These are phyloP conservation scores for Epizoanthus scotinus DNA, from an alignment of 92 coral and sea anemone genomes.

Conservation along the genomic window DNA sequence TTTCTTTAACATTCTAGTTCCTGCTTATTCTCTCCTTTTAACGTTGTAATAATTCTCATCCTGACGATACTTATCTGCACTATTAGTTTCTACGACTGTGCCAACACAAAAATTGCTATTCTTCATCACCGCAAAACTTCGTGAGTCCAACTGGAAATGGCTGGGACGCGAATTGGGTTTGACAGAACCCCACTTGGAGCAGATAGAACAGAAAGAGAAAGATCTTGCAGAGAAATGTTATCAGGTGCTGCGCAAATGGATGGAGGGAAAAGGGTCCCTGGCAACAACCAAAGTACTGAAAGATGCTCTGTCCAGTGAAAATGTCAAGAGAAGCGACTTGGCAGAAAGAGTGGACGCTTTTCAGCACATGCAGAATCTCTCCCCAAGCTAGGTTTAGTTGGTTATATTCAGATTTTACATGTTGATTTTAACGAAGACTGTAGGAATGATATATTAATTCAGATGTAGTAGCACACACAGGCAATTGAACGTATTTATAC, in stretches of 20 bases:
- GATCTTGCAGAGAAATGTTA: slow-evolving; percentile 44
- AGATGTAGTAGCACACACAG: no score
- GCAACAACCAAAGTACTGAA: slow-evolving; percentile 40
- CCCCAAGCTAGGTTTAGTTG: no score
- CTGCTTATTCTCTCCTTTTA: neutral
- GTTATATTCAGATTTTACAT: no score
- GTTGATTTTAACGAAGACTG: no score
- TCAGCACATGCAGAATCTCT: neutral
- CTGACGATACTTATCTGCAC: neutral
- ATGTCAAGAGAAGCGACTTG: slow-evolving; percentile 36
- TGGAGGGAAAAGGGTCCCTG: slow-evolving; percentile 5
- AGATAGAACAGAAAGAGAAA: slow-evolving; percentile 36
- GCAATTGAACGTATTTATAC: no score
- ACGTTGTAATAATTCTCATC: neutral
- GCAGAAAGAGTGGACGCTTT: slow-evolving; percentile 22
- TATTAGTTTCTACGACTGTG: neutral
- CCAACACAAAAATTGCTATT: slow-evolving; percentile 2
- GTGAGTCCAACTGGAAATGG: slow-evolving; percentile 26
- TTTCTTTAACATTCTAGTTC: neutral
- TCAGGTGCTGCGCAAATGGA: slow-evolving; percentile 43
- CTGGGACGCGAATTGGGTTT: slow-evolving; percentile 40
- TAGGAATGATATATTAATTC: no score
- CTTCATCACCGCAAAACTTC: neutral
- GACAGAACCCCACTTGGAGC: slow-evolving; percentile 33
- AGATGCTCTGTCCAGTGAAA: slow-evolving; percentile 35